Conservation (phyloP, 1,140 invertebrate species). For the Neodiprion lecontei region DNA sequence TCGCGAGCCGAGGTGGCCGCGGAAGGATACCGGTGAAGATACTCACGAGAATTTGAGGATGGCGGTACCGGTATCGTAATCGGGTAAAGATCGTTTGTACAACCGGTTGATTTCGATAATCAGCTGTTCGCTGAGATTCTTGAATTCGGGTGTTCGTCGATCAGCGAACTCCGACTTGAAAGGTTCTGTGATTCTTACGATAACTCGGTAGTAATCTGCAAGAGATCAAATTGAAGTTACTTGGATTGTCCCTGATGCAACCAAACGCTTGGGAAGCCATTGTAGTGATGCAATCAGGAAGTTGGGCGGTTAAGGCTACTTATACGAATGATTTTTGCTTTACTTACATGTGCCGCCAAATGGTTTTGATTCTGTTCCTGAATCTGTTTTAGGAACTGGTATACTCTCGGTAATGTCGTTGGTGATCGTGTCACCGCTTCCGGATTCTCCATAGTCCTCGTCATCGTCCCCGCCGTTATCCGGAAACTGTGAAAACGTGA, state of each 20-base stretch:
- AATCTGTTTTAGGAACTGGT: too few relatives aligned
- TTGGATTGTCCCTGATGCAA: too few relatives aligned
- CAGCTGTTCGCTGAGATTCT: slow-evolving; percentile 44
- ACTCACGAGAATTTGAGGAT: slow-evolving; percentile 56
- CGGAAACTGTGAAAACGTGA: slow-evolving; percentile 8
- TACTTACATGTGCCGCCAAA: slow-evolving; percentile 35
- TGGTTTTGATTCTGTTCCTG: too few relatives aligned
- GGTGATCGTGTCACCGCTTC: slow-evolving; percentile 27
- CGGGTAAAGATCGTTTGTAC: slow-evolving; percentile 40
- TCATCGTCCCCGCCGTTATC: slow-evolving; percentile 40
- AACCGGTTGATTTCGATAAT: slow-evolving; percentile 46
- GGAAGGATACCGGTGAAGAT: neutral
- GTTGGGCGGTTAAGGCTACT: neutral
- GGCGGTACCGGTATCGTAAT: slow-evolving; percentile 43
- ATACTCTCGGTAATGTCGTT: too few relatives aligned
- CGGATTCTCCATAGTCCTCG: slow-evolving; percentile 47
- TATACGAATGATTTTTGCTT: neutral
- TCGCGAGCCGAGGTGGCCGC: neutral
- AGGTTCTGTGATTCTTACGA: slow-evolving; percentile 50
- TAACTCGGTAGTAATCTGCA: slow-evolving; percentile 51
- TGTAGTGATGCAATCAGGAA: neutral
- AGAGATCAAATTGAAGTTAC: slow-evolving; percentile 18
- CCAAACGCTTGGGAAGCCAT: too few relatives aligned
- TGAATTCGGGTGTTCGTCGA: slow-evolving; percentile 45
- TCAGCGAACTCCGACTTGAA: slow-evolving; percentile 45